phyloP scores from a whole-genome alignment of 2,888 invertebrate genomes.

The Lepidocyrtinus sp. region DNA sequence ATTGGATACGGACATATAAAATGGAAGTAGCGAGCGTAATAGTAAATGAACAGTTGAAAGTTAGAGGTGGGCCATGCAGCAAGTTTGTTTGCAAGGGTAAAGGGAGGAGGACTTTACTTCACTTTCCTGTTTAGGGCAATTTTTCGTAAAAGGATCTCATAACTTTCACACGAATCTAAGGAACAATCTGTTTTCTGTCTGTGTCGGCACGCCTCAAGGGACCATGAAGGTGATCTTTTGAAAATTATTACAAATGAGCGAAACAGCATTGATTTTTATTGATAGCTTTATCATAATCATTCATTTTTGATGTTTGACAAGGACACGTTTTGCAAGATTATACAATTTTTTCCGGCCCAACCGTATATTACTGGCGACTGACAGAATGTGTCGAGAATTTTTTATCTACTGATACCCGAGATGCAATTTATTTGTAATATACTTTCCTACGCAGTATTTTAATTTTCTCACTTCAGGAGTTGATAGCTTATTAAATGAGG shows the following conservation, averaged over 20 bases:
- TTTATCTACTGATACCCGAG: no score
- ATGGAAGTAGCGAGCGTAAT: not conserved
- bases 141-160: conserved; percentile 25
- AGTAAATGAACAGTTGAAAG: conserved; percentile 20
- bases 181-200: not conserved
- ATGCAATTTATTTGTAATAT: no score
- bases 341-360: no score
- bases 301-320: no score
- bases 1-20: conserved; percentile 1
- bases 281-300: no score
- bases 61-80: conserved; percentile 20
- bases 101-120: conserved; percentile 30
- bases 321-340: no score
- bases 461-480: no score
- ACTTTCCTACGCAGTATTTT: no score
- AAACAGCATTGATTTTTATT: no score
- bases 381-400: no score
- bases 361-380: no score
- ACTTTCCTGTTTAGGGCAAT: conserved; percentile 8
- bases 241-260: conserved; percentile 35
- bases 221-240: conserved; percentile 16
- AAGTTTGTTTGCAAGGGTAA: conserved; percentile 46
- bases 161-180: conserved; percentile 41
- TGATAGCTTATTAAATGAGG: no score
- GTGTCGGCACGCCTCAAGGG: not conserved